phyloP scores from a whole-genome alignment of 1,140 invertebrate genomes.

The Tachypleus tridentatus region DNA sequence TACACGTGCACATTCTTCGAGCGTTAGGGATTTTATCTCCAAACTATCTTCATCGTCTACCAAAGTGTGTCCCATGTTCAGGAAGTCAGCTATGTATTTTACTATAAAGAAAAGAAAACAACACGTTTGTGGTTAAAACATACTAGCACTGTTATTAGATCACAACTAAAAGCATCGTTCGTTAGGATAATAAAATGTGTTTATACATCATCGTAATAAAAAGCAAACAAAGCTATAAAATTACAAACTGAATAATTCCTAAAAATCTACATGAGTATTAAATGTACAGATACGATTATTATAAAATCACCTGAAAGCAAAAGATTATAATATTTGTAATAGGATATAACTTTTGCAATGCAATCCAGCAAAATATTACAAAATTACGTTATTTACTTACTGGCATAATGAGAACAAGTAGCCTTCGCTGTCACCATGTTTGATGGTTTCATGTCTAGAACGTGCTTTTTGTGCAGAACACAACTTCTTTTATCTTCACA shows the following conservation, averaged over 20 bases:
- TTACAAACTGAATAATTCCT: no score
- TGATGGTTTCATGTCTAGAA: constrained; percentile 8
- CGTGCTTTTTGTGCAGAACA: constrained; percentile 12
- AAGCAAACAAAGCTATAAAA: no score
- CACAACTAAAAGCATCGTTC: no score
- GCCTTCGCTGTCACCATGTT: not conserved
- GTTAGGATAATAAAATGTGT: no score
- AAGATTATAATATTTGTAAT: not conserved
- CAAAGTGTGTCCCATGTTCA: constrained; percentile 8
- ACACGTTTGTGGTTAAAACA: not conserved
- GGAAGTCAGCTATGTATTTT: constrained; percentile 11
- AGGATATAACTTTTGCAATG: no score
- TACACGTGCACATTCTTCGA: constrained; percentile 12
- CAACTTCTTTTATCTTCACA: constrained; percentile 6
- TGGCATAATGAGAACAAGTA: constrained; percentile 13
- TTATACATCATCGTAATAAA: no score
- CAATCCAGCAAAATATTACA: no score
- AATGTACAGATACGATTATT: not conserved
- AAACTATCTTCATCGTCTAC: constrained; percentile 4
- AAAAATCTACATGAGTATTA: no score
- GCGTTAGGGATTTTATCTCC: not conserved
- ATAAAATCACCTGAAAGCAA: not conserved
- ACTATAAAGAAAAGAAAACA: constrained; percentile 1
- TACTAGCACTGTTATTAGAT: no score
- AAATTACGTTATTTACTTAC: not conserved